Evolutionary conservation across 2,888 invertebrate genomes (phyloP).

Genomic region (Cephus spinipes): DNA sequence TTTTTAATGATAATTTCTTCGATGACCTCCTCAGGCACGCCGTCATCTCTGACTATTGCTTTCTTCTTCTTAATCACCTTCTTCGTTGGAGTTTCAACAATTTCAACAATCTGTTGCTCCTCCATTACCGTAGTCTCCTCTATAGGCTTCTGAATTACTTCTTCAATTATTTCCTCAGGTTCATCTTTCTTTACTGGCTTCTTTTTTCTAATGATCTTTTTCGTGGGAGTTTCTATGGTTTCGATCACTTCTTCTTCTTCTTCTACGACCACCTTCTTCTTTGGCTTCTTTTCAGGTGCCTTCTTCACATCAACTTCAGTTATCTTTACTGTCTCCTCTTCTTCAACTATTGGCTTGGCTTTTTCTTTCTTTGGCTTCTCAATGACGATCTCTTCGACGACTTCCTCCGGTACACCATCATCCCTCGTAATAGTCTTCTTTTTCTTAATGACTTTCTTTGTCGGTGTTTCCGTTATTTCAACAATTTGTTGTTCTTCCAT

Average conservation of each 20-base stretch:
- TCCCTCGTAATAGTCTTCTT: slow-evolving; percentile 31
- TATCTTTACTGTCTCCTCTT: slow-evolving; percentile 39
- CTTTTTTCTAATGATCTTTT: slow-evolving; percentile 39
- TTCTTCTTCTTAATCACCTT: slow-evolving; percentile 25
- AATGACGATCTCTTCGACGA: slow-evolving; percentile 40
- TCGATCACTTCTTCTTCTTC: slow-evolving; percentile 17
- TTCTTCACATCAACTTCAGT: slow-evolving; percentile 39
- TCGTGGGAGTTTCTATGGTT: slow-evolving; percentile 44
- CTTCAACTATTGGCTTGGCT: slow-evolving; percentile 34
- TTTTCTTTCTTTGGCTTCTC: slow-evolving; percentile 30
- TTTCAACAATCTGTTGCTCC: slow-evolving; percentile 34
- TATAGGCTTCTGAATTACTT: slow-evolving; percentile 30
- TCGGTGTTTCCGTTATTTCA: too few species aligned
- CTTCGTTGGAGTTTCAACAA: slow-evolving; percentile 28
- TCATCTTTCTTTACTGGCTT: slow-evolving; percentile 29
- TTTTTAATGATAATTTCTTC: slow-evolving; percentile 42
- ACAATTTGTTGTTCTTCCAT: slow-evolving; percentile 52
- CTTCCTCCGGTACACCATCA: slow-evolving; percentile 40
- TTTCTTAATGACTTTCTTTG: slow-evolving; percentile 36
- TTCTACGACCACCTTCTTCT: too few species aligned
- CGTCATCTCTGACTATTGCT: slow-evolving; percentile 26
- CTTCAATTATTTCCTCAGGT: slow-evolving; percentile 43
- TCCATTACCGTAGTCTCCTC: too few species aligned
- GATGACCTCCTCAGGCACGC: slow-evolving; percentile 44
- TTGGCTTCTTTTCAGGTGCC: slow-evolving; percentile 20